Percentiles rank a stretch among this genome's conserved stretches.
phyloP scores from a whole-genome alignment of 2,888 invertebrate genomes.

The Andrena hattorfiana region DNA sequence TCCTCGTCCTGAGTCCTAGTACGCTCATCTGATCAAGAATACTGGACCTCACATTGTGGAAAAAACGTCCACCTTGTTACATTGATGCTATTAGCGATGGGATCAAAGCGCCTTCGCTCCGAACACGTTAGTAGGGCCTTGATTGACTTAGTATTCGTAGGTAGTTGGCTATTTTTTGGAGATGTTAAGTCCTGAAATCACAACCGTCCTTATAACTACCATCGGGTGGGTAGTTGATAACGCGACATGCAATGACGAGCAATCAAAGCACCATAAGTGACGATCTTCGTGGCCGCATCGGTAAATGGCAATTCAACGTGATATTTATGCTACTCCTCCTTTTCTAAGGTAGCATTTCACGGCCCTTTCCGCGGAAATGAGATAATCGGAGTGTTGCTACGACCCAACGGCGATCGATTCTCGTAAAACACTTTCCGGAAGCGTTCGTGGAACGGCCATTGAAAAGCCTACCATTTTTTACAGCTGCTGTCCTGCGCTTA shows the following conservation, averaged over 20 bases:
- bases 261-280: slow-evolving; percentile 60
- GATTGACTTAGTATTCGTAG: not conserved
- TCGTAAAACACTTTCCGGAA: slow-evolving; percentile 57
- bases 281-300: slow-evolving; percentile 41
- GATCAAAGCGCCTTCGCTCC: not conserved
- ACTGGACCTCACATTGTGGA: slow-evolving; percentile 76
- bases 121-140: not conserved
- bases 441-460: slow-evolving; percentile 57
- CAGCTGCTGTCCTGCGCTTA: not conserved
- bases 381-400: slow-evolving; percentile 66
- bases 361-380: slow-evolving; percentile 65
- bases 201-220: no score
- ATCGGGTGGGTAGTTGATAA: slow-evolving; percentile 14
- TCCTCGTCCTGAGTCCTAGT: slow-evolving; percentile 64
- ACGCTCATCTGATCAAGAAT: slow-evolving; percentile 77
- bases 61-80: slow-evolving; percentile 53
- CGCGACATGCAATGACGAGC: slow-evolving; percentile 49
- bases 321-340: slow-evolving; percentile 62
- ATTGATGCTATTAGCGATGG: slow-evolving; percentile 46
- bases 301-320: slow-evolving; percentile 57
- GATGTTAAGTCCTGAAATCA: not conserved
- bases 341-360: slow-evolving; percentile 66
- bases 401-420: slow-evolving; percentile 60
- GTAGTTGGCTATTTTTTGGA: not conserved
- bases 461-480: slow-evolving; percentile 4